phyloP scores from a whole-genome alignment of 2,888 invertebrate species.

The Papilio gigon region DNA sequence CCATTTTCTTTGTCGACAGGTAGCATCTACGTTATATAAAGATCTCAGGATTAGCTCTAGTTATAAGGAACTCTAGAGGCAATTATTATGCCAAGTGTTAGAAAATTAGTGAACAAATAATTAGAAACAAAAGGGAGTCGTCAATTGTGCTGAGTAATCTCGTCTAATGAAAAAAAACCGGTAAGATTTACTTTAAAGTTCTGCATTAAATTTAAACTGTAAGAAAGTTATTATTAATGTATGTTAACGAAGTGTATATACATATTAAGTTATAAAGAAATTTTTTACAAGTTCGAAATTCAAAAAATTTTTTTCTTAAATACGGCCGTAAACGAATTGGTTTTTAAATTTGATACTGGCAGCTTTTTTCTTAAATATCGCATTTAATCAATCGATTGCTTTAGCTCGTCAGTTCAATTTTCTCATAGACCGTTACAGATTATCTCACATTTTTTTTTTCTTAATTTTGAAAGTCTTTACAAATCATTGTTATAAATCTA shows the following conservation, averaged over 20 bases:
- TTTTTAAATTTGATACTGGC: too few species aligned
- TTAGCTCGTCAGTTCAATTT: slow-evolving; percentile 17
- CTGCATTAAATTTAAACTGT: background rate
- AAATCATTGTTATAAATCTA: slow-evolving; percentile 22
- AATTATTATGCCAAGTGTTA: slow-evolving; percentile 61
- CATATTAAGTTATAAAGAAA: too few species aligned
- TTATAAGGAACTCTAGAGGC: slow-evolving; percentile 66
- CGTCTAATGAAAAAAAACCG: slow-evolving; percentile 21
- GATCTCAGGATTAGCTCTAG: slow-evolving; percentile 70
- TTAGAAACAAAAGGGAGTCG: slow-evolving; percentile 34
- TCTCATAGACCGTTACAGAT: slow-evolving; percentile 32
- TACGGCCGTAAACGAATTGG: too few species aligned
- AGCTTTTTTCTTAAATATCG: slow-evolving; percentile 4
- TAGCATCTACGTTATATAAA: slow-evolving; percentile 52
- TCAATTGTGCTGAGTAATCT: slow-evolving; percentile 39
- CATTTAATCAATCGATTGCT: background rate
- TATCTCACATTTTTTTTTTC: slow-evolving; percentile 18
- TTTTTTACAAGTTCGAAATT: too few species aligned
- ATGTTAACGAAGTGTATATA: too few species aligned
- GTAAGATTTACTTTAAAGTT: slow-evolving; percentile 24
- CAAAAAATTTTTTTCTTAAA: too few species aligned
- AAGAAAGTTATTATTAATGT: too few species aligned
- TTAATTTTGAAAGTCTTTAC: slow-evolving; percentile 22
- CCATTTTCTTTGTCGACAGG: slow-evolving; percentile 56
- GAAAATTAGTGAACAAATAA: slow-evolving; percentile 52